Base-by-base conservation (phyloP, 2,888 invertebrate species). In the Elmis aenea region DNA sequence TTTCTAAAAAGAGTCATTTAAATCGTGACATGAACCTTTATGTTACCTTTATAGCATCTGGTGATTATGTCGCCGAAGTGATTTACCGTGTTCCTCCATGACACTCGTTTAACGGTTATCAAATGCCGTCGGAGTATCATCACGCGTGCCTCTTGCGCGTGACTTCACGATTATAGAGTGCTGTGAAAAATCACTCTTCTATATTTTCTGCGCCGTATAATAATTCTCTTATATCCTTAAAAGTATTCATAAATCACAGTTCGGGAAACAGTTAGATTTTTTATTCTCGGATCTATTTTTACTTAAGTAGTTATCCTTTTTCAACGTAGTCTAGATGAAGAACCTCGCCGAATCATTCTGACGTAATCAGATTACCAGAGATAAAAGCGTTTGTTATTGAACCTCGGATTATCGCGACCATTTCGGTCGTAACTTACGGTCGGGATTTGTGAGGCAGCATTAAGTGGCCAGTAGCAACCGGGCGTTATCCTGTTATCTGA, bases 321-420 rank as follows among this genome's bases (percentile, higher is more conserved):
- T 18, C 8, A 18, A 18, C 18, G 18, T 5, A 18, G 8, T 18
- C 5, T 18, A 18, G 18, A 18, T 18, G 5, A 8, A 18, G 8
- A 18, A 18, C 23, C 18, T 21, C 29, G 21, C 13, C 24, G 22
- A 32, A 33, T 28, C 13, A 43, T 33, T 38, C 35, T 16, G 35
- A 41, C 41, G 49, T 61, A 60, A 65, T 62, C 60, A 61, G 64
- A 64, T 62, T 62, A 62, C 55, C 53, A 60, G 52, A 57, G 52
- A 51, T 52, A 53, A 56, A 56, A 51, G 56, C 58, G 55, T 59
- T 62, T 61, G 61, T 64, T 62, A 63, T 62, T 61, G 58, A 58
- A 60, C 58, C 51, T 44, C 42, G 55, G 61, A 61, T 64, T 62
- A 62, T 59, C 58, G 53, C 51, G 48, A 48, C 49, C 52, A 50